Evolutionary conservation across 2,113 vertebrate species (phyloP), one percentile per base, ranked within the genome.

Genomic region (Mastomys natalensis): DNA sequence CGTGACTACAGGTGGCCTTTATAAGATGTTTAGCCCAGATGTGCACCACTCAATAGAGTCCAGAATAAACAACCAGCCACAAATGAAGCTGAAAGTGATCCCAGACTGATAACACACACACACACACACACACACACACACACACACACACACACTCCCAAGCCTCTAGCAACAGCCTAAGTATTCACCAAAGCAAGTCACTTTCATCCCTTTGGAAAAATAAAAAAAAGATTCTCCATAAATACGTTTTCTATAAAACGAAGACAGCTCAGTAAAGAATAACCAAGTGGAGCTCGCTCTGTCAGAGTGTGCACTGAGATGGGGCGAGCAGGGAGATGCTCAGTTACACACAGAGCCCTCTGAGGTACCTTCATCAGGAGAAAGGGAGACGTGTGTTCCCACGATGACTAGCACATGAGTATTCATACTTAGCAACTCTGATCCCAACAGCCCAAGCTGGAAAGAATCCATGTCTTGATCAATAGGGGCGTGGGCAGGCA

Each of bases 171-270:
- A 72, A 77, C 74, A 86, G 37, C 80, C 89, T 45, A 80, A 90
- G 53, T 22, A 90, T 29, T 86, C 72, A 29, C 70, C 43, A 78
- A 60, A 78, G 26, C 7, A 64, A 72, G 40, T 40, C 21, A 17
- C 43, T 78, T 93, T 93, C 40, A 93, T 80, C n/a, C 8, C 58
- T 34, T 55, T 60, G 26, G 7, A 76, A 7, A 45, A 45, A 21
- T 21, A 51, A 60, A 84, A n/a, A 24, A 81, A 58, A 60, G 12
- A 91, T 64, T 81, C 48, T 58, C 66, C n/a, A 64, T 31, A 80
- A 93, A 81, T 12, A 73, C 73, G 5, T 73, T 80, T 87, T 90
- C 73, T 55, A 90, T 73, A 81, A 81, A 93, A 66, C 3, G n/a
- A 73, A 81, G 73, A 58, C 43, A 45, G 15, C 43, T 62, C 58